phyloP scores from a whole-genome alignment of 1,140 invertebrate genomes.

The Drosophila azteca region DNA sequence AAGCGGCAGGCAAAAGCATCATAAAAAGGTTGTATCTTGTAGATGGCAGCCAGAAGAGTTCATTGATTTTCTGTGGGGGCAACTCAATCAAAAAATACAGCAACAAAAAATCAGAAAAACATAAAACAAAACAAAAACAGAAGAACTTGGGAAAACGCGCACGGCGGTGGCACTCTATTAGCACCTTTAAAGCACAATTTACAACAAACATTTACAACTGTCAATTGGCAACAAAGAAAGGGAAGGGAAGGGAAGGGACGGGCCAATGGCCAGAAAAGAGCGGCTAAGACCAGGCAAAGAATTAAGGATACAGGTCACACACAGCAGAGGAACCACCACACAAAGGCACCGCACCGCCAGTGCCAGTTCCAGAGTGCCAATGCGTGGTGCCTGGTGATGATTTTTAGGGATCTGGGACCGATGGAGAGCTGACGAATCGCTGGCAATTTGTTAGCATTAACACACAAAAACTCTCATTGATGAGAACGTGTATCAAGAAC shows the following conservation, averaged over 20 bases:
- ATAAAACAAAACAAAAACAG: slow-evolving; percentile 49
- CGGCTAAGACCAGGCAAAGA: slow-evolving; percentile 30
- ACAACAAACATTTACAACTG: slow-evolving; percentile 83
- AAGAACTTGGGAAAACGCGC: slow-evolving; percentile 70
- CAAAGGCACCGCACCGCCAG: slow-evolving; percentile 71
- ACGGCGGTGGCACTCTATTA: slow-evolving; percentile 83
- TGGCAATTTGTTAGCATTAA: slow-evolving; percentile 80
- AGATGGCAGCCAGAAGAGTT: slow-evolving; percentile 58
- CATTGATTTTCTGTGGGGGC: slow-evolving; percentile 71
- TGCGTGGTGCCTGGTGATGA: neutral
- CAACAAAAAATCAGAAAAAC: slow-evolving; percentile 10
- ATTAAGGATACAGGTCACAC: slow-evolving; percentile 71
- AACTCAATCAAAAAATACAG: slow-evolving; percentile 71
- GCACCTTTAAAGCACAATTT: slow-evolving; percentile 82
- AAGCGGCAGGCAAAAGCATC: slow-evolving; percentile 61
- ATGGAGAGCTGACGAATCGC: slow-evolving; percentile 65
- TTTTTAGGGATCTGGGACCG: slow-evolving; percentile 35
- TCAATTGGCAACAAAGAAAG: slow-evolving; percentile 81
- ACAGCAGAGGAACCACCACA: slow-evolving; percentile 24
- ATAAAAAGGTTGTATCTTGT: slow-evolving; percentile 61
- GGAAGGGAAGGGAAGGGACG: neutral
- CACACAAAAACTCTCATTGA: slow-evolving; percentile 62
- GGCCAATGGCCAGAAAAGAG: slow-evolving; percentile 4
- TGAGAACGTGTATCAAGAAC: slow-evolving; percentile 51
- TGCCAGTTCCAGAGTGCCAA: neutral